These are phyloP conservation scores for Xiphorhynchus erythropygius DNA, from an alignment of 2,797 vertebrate species.

Conservation along the genomic window DNA sequence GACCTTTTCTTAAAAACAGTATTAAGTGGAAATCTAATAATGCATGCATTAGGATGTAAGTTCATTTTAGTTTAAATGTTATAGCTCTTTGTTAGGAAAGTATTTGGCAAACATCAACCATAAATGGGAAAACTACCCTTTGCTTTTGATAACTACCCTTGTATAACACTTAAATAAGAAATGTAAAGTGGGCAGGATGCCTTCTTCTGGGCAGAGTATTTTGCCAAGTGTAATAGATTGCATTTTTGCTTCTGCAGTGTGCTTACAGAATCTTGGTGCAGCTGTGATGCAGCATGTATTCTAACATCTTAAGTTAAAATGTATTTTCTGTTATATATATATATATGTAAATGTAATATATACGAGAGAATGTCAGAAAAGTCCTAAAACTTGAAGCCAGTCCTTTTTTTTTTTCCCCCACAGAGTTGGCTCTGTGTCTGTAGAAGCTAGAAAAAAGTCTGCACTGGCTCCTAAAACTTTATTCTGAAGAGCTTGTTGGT, in stretches of 20 bases:
- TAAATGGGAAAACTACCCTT: background rate
- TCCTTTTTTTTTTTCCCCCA: background rate
- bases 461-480: background rate
- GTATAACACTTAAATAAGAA: background rate
- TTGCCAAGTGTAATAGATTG: background rate
- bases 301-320: background rate
- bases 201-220: background rate
- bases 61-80: background rate
- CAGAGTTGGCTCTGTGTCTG: background rate
- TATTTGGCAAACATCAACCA: background rate
- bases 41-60: background rate
- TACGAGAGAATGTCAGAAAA: background rate
- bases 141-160: background rate
- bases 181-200: background rate
- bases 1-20: background rate
- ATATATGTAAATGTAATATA: background rate
- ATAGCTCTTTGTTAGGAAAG: background rate
- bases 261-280: background rate
- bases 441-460: background rate
- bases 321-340: background rate
- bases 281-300: background rate
- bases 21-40: background rate
- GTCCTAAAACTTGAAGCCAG: background rate
- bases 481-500: background rate
- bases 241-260: background rate